Evolutionary conservation across 2,888 invertebrate species (phyloP), one percentile per base, ranked within the genome.

Genomic region (Keiferia lycopersicella): DNA sequence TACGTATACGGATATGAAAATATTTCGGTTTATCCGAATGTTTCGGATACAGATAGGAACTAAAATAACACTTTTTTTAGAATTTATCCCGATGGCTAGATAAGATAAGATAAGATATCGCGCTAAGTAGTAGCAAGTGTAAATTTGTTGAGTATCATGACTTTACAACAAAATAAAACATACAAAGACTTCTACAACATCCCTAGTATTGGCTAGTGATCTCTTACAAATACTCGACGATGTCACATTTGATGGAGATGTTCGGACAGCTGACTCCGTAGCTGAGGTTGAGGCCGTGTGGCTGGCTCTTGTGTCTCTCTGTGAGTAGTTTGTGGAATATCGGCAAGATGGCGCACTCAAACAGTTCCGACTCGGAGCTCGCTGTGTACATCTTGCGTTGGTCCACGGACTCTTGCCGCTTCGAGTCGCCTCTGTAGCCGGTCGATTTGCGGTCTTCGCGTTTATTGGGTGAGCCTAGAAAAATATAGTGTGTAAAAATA

Each of bases 181-280:
- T n/a, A n/a, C n/a, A n/a, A n/a, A n/a, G n/a, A n/a, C n/a, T n/a
- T n/a, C n/a, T n/a, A n/a, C n/a, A n/a, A n/a, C n/a, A n/a, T n/a
- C n/a, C n/a, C n/a, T n/a, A n/a, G n/a, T n/a, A n/a, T n/a, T n/a
- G n/a, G 26, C 6, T 26, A 26, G 26, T 26, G 8, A 8, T 8
- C 56, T 63, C 7, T 57, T 95, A 97, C 87, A 98, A 94, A 88
- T 98, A 98, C 82, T 98, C 98, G 75, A 98, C 98, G 78, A 98
- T 98, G 92, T 98, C 98, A 93, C 98, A 98, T 91, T 98, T 98
- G 76, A 98, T 97, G 68, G 97, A 97, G 91, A 97, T 97, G 92
- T 97, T 97, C 34, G 98, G 98, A 84, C 98, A 98, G 78, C 97
- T 97, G 73, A 97, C 95, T 64, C 97, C 96, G 71, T 95, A 95